These are phyloP conservation scores for Astyanax mexicanus DNA, from an alignment of 2,797 vertebrate genomes.

Conservation along the genomic window DNA sequence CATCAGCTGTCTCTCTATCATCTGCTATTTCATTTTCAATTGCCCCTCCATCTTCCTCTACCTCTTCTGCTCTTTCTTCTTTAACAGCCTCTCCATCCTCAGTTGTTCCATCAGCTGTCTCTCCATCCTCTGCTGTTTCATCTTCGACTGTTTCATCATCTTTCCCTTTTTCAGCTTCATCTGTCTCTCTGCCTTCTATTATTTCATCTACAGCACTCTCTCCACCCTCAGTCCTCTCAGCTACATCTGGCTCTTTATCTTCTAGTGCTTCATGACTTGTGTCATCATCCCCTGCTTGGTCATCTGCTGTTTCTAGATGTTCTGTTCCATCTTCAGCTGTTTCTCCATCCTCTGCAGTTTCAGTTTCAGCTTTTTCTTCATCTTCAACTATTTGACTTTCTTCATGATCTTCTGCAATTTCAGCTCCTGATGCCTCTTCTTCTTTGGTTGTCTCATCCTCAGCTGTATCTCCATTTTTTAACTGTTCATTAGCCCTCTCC, in stretches of 20 bases:
- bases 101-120: not conserved
- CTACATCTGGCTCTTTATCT: slow-evolving; percentile 5
- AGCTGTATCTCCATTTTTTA: not conserved
- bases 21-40: not conserved
- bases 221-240: not conserved
- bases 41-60: not conserved
- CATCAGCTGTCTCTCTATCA: not conserved
- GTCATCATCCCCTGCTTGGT: not conserved
- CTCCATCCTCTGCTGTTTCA: slow-evolving; percentile 18
- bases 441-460: not conserved
- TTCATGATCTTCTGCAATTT: not conserved
- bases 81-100: not conserved
- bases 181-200: too few relatives aligned
- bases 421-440: not conserved
- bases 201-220: too few relatives aligned
- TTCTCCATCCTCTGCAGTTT: too few relatives aligned
- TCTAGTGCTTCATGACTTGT: too few relatives aligned
- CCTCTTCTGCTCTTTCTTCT: fast-evolving
- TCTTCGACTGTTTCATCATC: slow-evolving; percentile 6
- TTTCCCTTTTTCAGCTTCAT: not conserved
- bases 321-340: too few relatives aligned
- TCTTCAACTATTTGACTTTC: too few relatives aligned
- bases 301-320: not conserved
- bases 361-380: fast-evolving
- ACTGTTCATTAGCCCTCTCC: not conserved